Base-by-base conservation (phyloP, 2,797 vertebrate genomes). In the Orestias chungarensis region DNA sequence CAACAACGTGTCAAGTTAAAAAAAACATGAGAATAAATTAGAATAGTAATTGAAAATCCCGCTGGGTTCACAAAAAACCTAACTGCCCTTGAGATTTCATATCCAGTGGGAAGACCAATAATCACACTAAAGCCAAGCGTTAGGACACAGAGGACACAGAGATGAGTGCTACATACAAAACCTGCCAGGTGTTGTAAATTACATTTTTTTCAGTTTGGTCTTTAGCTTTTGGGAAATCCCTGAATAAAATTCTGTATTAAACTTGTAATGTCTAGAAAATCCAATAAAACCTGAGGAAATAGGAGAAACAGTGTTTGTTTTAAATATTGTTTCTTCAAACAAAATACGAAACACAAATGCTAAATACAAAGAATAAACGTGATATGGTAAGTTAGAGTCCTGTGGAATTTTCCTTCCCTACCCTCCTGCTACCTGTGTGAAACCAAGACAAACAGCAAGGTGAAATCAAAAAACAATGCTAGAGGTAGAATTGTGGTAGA, bases 61-160 rank as follows among this genome's bases (percentile, higher is more conserved):
- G 71, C 47, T 74, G 52, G 64, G 65, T 73, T 79, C 66, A 75
- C 66, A 78, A 65, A 66, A 85, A 71, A 64, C 74, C 46, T 3
- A 25, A 46, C 3, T 70, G 64, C 73, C 85, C 78, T 85, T 82
- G 81, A 81, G 57, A 70, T 79, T 81, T 82, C 33, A 68, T 72
- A 79, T 84, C 9, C 18, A n/a, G 49, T 71, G 64, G 70, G 49
- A 54, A 72, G 55, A 25, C 68, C 57, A 80, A 66, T 72, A 44
- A 76, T 50, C 35, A 78, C 77, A 73, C 64, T 74, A 71, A 68
- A 73, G 70, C 65, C 70, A 25, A 7, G 65, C 52, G 14, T 79
- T 38, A 85, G 66, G 78, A 83, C 74, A 69, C 38, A 46, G 64
- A 81, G 73, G 77, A 79, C 69, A 50, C 57, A 18, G 35, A 42